Evolutionary conservation across 2,888 invertebrate genomes (phyloP), one percentile per base, ranked within the genome.

Genomic region (Megalurothrips usitatus): DNA sequence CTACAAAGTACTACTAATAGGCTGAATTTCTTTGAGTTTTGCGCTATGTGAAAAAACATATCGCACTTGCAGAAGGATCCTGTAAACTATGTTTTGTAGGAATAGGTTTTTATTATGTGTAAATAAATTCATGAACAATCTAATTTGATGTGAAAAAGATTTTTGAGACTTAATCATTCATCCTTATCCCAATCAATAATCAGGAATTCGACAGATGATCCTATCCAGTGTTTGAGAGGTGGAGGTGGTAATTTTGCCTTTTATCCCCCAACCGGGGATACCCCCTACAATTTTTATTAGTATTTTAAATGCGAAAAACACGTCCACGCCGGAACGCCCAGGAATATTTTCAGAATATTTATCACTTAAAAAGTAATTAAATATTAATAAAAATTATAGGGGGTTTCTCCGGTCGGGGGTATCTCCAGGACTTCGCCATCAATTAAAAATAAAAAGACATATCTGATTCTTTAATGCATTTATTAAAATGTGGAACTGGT

Each of bases 31-130:
- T 12, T 75, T 75, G 12, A 26, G 12, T 75, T 75, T 26, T 23
- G 68, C 26, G 68, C 26, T 23, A 75, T 75, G 23, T 23, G 23
- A 75, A 26, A 75, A 26, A 75, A 58, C 58, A 58, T 58, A 23
- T 68, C 68, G 26, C 68, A 75, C 8, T 75, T 12, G 26, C 26
- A 75, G 23, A 75, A 75, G 11, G 23, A 26, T 75, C 23, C 68
- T 75, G 68, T 75, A 75, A 75, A 75, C 68, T 75, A 75, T 75
- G 68, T 75, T 75, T 75, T 75, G 68, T 75, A 75, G 68, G 23
- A 26, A 75, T 75, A 75, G 68, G 68, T 75, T 75, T 75, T 75
- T 75, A 75, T 23, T 75, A 75, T 75, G 23, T 75, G 68, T 75
- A 75, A 75, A 75, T 75, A 75, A 75, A 75, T 58, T 58, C 19